These are phyloP conservation scores for Myripristis jacobus DNA, from an alignment of 2,797 vertebrate genomes.

Conservation along the genomic window DNA sequence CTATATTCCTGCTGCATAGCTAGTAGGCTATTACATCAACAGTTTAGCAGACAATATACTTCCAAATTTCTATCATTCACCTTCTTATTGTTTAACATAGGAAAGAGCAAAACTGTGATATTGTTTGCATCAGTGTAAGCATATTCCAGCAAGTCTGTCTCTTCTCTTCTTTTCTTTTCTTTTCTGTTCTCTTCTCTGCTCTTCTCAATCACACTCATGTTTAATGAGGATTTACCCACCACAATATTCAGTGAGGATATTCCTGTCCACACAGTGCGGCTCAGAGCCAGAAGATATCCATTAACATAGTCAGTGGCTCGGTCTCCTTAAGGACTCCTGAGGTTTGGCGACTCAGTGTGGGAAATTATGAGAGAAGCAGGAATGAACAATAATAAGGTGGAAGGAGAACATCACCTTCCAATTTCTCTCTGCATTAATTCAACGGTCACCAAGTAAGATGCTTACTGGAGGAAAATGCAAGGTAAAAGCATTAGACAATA, in stretches of 20 bases:
- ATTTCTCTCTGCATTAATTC: constrained; percentile 65
- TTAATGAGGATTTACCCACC: constrained; percentile 67
- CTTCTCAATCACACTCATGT: constrained; percentile 19
- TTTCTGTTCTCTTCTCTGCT: constrained; percentile 4
- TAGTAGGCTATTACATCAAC: neutral
- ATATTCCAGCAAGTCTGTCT: constrained; percentile 6
- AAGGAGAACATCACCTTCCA: constrained; percentile 60
- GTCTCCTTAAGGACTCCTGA: constrained; percentile 39
- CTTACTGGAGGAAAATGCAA: constrained; percentile 58
- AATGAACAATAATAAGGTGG: constrained; percentile 43
- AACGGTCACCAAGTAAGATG: constrained; percentile 47
- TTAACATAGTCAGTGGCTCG: constrained; percentile 56
- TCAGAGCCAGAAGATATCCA: constrained; percentile 65
- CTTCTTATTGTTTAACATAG: constrained; percentile 5
- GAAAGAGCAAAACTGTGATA: neutral
- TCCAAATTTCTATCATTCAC: neutral
- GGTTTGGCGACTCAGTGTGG: constrained; percentile 55
- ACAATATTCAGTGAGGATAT: constrained; percentile 64
- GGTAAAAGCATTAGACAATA: constrained; percentile 57
- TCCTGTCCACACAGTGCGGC: constrained; percentile 51
- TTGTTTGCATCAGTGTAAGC: constrained; percentile 24
- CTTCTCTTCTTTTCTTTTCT: neutral
- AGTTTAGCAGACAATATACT: neutral
- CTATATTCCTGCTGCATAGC: neutral
- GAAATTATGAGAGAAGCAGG: constrained; percentile 45